phyloP scores from a whole-genome alignment of 2,797 vertebrate genomes.

The Discoglossus pictus region DNA sequence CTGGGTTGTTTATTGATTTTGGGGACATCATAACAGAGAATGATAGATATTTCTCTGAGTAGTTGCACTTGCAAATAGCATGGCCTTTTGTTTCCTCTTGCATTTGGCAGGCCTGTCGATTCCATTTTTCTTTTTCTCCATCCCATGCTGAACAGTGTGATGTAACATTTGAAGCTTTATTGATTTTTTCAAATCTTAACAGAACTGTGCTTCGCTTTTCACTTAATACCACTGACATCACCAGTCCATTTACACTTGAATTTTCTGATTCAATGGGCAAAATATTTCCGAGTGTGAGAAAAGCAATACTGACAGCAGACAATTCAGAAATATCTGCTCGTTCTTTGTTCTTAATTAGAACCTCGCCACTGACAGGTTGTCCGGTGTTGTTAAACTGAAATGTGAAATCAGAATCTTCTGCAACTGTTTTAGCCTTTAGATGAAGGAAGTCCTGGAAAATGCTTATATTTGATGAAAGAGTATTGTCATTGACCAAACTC shows the following conservation, averaged over 20 bases:
- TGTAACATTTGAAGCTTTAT: constrained; percentile 42
- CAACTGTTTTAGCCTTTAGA: constrained; percentile 47
- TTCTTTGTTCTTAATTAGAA: constrained; percentile 51
- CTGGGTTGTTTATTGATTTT: not conserved
- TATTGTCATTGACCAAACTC: constrained; percentile 43
- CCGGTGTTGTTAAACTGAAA: constrained; percentile 10
- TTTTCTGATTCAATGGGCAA: constrained; percentile 39
- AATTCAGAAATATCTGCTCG: constrained; percentile 22
- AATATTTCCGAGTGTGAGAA: constrained; percentile 48
- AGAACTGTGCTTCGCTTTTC: constrained; percentile 42
- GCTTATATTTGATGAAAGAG: constrained; percentile 25
- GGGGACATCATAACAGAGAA: constrained; percentile 63
- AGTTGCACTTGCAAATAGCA: constrained; percentile 52
- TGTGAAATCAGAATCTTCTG: constrained; percentile 41
- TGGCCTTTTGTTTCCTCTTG: constrained; percentile 40
- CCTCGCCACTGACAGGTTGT: constrained; percentile 25
- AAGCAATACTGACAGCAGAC: constrained; percentile 53
- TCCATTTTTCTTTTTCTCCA: constrained; percentile 49
- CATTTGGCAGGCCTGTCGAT: constrained; percentile 35
- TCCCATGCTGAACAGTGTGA: constrained; percentile 58
- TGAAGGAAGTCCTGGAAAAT: constrained; percentile 50
- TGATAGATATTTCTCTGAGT: constrained; percentile 53
- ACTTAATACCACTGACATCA: constrained; percentile 51
- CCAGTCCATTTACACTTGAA: constrained; percentile 55
- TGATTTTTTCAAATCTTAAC: constrained; percentile 53